Base-by-base conservation (phyloP, 2,888 invertebrate genomes). In the Plebejus anna region DNA sequence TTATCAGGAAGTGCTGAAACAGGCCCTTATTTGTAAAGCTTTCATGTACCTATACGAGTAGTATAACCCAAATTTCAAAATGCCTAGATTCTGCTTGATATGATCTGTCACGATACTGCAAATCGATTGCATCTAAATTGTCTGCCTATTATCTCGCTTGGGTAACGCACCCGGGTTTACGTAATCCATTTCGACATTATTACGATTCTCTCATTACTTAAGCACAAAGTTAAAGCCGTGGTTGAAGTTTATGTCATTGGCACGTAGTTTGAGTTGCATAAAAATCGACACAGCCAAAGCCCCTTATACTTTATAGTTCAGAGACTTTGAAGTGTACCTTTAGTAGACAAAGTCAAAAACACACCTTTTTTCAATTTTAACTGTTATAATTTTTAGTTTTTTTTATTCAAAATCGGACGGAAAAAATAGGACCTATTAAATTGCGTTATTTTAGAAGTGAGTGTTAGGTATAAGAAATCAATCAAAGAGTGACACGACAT, bases 21-120 rank as follows among this genome's bases (percentile, higher is more conserved):
- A 32, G 32, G 32, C 32, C 32, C 32, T 32, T 32, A 32, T 55
- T 55, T 55, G 16, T 16, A 16, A 55, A 55, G 4, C 11, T 51
- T 51, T 51, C 51, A 51, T 51, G 7, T 38, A n/a, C n/a, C n/a
- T n/a, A 22, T 38, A 9, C 2, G 2, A 4, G 4, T 4, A 55
- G 55, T 59, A 9, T 2, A 22, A 1, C 59, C 2, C 1, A 4
- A 22, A 59, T 59, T 59, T 22, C 22, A 59, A n/a, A 59, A 59
- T 22, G n/a, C 7, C 22, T 22, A 59, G 59, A 59, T 59, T 59
- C 7, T 59, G 7, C 7, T 22, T 22, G 59, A 59, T 59, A 59
- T 59, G 59, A 59, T 59, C 59, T 59, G 59, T 59, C 59, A 59
- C 59, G 22, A 59, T 59, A 22, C 59, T 59, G n/a, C 59, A 59